Evolutionary conservation across 2,797 vertebrate genomes (phyloP).

Genomic region (Heterohyrax brucei): DNA sequence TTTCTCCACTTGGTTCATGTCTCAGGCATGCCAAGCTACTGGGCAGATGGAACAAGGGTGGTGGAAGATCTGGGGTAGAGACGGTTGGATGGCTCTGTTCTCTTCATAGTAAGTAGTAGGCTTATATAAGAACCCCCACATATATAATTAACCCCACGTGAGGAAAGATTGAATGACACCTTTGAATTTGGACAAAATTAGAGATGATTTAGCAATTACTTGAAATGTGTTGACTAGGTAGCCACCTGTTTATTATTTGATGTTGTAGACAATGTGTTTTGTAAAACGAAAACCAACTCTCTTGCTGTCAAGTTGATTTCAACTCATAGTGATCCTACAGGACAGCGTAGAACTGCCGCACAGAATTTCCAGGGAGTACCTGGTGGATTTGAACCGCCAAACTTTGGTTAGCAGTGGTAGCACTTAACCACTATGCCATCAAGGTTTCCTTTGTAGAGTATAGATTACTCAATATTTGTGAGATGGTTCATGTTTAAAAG

Average conservation of each 20-base stretch:
- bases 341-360: too few species aligned
- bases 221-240: not conserved
- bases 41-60: not conserved
- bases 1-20: not conserved
- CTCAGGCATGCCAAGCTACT: not conserved
- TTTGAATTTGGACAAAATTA: not conserved
- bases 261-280: not conserved
- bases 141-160: not conserved
- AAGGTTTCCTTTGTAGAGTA: not conserved
- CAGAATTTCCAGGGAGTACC: too few species aligned
- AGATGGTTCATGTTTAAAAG: conserved; percentile 44
- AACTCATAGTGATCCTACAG: too few species aligned
- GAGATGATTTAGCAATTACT: conserved; percentile 1
- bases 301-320: too few species aligned
- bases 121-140: not conserved
- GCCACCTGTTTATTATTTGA: not conserved
- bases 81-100: conserved; percentile 30
- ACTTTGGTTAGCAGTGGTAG: too few species aligned
- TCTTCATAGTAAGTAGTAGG: not conserved
- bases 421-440: too few species aligned
- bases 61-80: not conserved
- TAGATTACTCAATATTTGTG: not conserved
- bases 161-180: not conserved
- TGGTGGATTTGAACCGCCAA: too few species aligned
- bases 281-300: too few species aligned